Conservation (phyloP, 2,113 vertebrate genomes). For the Odontesthes bonariensis region DNA sequence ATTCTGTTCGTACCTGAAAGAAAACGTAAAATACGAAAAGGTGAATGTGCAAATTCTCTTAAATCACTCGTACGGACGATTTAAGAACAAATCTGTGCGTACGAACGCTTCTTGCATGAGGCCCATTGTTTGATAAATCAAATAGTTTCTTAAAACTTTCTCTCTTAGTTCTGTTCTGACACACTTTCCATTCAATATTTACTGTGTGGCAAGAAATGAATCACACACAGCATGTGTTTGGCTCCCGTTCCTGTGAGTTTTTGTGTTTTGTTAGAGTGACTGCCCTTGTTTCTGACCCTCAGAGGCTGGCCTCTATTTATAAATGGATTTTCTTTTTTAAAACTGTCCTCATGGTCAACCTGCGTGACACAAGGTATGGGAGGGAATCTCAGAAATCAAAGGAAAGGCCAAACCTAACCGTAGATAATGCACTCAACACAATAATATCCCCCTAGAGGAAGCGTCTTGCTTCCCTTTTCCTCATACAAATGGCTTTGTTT, state of each 20-base stretch:
- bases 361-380: conserved; percentile 34
- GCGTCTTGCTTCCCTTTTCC: conserved; percentile 9
- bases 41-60: no score
- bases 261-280: conserved; percentile 25
- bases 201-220: background rate
- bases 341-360: conserved; percentile 37
- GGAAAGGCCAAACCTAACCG: conserved; percentile 50
- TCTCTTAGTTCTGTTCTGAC: no score
- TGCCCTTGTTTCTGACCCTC: conserved; percentile 51
- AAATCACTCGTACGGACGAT: no score
- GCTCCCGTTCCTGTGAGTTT: background rate
- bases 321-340: conserved; percentile 33
- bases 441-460: conserved; percentile 51
- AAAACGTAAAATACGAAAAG: no score
- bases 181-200: no score
- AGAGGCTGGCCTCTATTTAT: conserved; percentile 57
- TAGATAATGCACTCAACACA: conserved; percentile 37
- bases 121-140: no score
- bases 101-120: no score
- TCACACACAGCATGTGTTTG: background rate
- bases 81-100: no score
- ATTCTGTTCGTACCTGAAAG: no score
- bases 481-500: conserved; percentile 49
- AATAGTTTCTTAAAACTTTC: no score
- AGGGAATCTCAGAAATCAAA: conserved; percentile 35